Evolutionary conservation across 1,140 invertebrate genomes (phyloP), one percentile per base, ranked within the genome.

Genomic region (Globodera rostochiensis): DNA sequence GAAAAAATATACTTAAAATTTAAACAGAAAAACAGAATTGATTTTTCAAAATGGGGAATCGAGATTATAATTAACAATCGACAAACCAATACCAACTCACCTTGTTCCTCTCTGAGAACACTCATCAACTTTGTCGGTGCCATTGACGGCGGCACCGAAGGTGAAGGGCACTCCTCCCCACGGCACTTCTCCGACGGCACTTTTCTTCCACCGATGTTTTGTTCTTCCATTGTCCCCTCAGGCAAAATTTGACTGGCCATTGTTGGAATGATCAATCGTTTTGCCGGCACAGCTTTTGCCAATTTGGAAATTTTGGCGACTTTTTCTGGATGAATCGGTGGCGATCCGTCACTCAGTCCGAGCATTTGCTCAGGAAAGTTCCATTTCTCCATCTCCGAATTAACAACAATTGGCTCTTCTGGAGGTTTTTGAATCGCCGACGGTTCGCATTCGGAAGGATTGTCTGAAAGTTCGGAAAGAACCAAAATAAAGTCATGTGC

Each of bases 121-220:
- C 69, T 71, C 69, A 71, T 71, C 70, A 78, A 47, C 47, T 78
- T 78, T 45, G 77, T 78, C 49, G 64, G 64, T 47, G 64, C 77
- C 66, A 78, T 53, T 47, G 77, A 60, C 49, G 77, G 77, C 46
- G 77, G 77, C 49, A 78, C 70, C 36, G 70, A 66, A 11, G 77
- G 77, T 15, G 77, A 78, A 36, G 66, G 69, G 69, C 69, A 71
- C 25, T 71, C 69, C 69, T 47, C 69, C 5, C 57, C 57, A 64
- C 57, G 57, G 15, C 57, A 64, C 19, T 64, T 64, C 6, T 64
- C 57, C 57, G 74, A 45, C 15, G 74, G 46, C 74, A 76, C 46
- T 76, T 66, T 76, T 45, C 74, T 15, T 69, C 76, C 21, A 36
- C 57, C 69, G 9, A 71, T 45, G 36, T 78, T 49, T 15, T 25